Evolutionary conservation across 2,797 vertebrate species (phyloP), one percentile per base, ranked within the genome.

Genomic region (Oceanodroma leucorhoa): DNA sequence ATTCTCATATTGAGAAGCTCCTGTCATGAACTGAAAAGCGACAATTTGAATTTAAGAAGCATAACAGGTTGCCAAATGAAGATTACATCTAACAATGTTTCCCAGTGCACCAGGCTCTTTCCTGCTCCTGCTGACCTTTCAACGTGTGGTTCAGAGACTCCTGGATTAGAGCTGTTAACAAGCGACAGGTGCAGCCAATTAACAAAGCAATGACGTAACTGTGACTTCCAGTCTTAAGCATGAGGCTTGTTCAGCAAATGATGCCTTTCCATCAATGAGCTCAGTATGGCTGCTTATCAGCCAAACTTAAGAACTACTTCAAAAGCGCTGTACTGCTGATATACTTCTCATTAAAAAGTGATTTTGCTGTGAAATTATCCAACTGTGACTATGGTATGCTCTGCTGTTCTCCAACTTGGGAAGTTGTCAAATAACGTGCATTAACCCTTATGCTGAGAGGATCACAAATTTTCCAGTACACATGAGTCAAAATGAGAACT

Each of bases 171-270:
- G 97, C 97, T 97, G 94, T 98, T 98, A 98, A 98, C 97, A 97
- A 98, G 97, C 97, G 98, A 98, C 98, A 98, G 98, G 98, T 98
- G 98, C 97, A 98, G 97, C 97, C 98, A 98, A 98, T 98, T 98
- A 98, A 97, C 76, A 82, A 89, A 92, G 54, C 89, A 96, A 91
- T 97, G 96, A 97, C 9, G 88, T 97, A 95, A 94, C 93, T 50
- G 95, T 94, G 94, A 98, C 97, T 97, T 97, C 77, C 85, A 94
- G 93, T 97, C 92, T 94, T 94, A 96, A 97, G 95, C 48, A 87
- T 69, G 60, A 95, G 67, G 85, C 94, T 89, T 65, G 94, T 95
- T 91, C 76, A 95, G 83, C 85, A 96, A 96, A 89, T 70, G 83
- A 91, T 77, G 75, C 91, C 94, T 96, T 96, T 94, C 87, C 84